phyloP scores from a whole-genome alignment of 1,140 invertebrate genomes.

The Bombus huntii region DNA sequence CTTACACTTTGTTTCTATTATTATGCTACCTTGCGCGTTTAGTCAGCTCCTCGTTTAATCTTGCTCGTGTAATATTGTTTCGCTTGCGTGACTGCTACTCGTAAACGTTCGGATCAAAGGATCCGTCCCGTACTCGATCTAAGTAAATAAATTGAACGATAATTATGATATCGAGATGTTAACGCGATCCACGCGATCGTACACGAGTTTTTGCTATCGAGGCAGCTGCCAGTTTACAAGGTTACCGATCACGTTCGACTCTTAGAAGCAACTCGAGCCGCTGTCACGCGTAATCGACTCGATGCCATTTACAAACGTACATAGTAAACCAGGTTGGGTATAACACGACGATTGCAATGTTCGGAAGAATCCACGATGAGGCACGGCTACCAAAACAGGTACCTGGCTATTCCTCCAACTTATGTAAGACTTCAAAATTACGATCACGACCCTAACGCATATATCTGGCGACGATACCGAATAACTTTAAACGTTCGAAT shows the following conservation, averaged over 20 bases:
- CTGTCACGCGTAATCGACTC: conserved; percentile 33
- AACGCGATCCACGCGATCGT: conserved; percentile 13
- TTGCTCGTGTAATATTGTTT: too few species aligned
- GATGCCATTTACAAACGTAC: conserved; percentile 18
- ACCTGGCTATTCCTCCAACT: too few species aligned
- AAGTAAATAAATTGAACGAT: too few species aligned
- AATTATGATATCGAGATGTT: too few species aligned
- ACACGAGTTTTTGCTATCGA: conserved; percentile 20
- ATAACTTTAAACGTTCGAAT: background rate
- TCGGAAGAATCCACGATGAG: background rate
- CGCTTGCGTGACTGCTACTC: too few species aligned
- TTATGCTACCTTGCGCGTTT: too few species aligned
- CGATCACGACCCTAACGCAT: background rate
- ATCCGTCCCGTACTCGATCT: too few species aligned
- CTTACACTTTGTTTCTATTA: too few species aligned
- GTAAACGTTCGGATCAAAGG: too few species aligned
- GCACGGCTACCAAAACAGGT: background rate
- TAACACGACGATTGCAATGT: background rate
- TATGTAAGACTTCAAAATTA: background rate
- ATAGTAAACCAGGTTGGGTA: background rate
- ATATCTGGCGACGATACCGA: background rate
- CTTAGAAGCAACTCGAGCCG: too few species aligned
- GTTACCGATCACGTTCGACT: background rate
- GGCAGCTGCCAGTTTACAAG: conserved; percentile 5
- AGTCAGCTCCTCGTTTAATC: too few species aligned